Base-by-base conservation (phyloP, 2,888 invertebrate species). In the Tenthredo notha region DNA sequence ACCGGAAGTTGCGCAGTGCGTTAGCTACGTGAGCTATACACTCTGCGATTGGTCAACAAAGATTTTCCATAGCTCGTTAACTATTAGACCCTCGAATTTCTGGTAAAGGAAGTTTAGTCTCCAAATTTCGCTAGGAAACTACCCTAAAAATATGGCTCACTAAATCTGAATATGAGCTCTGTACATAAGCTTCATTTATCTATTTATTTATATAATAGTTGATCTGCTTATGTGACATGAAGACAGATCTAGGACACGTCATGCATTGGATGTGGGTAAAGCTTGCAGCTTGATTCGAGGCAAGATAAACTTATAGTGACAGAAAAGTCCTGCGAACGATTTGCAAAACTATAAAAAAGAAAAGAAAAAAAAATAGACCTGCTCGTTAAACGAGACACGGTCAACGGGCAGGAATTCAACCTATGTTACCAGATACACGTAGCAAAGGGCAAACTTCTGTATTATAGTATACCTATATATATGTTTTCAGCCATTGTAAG, bases 311-410 rank as follows among this genome's bases (percentile, higher is more conserved):
- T 67, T 29, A 67, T 29, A 67, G 65, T 67, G 65, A 67, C 65
- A 29, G 12, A 15, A 29, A 67, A 67, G 29, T 29, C 15, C 65
- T 29, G 65, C 15, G 29, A 12, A 29, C 29, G 15, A 33, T 67
- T 67, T 9, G 65, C 25, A 67, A 67, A 67, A 29, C 29, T 29
- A 33, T 67, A 29, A 50, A 25, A 9, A 75, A 1, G 3, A 29
- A 7, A 7, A n/a, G 21, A 6, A 15, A 7, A 77, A 77, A 50
- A 78, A 78, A 61, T 15, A 9, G 12, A 78, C 18, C 37, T 54
- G 40, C 78, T 58, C 78, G 78, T 78, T 78, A 61, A 75, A 75
- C 47, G 58, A 29, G 37, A 37, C 37, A 50, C 58, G 58, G 25
- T 78, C 37, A 61, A 37, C 78, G 37, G 21, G 47, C 33, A 29